These are phyloP conservation scores for Steatornis caripensis DNA, from an alignment of 2,113 vertebrate species.

Conservation along the genomic window DNA sequence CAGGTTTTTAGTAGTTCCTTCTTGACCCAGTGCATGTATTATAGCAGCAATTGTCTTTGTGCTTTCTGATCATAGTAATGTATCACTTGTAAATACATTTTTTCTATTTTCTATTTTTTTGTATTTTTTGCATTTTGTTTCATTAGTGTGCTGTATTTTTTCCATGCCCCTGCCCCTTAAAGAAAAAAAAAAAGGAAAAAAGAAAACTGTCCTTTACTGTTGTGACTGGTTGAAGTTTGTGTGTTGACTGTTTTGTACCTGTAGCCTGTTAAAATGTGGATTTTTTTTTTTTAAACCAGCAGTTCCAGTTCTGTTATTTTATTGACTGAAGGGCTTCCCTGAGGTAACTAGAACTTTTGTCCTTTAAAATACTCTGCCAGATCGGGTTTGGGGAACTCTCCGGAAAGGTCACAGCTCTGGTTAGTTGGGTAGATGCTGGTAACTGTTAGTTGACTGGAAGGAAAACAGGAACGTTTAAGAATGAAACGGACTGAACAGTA, in stretches of 20 bases:
- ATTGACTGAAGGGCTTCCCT: not conserved
- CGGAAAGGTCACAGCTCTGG: not conserved
- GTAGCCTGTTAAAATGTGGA: conserved; percentile 31
- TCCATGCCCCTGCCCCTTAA: conserved; percentile 70
- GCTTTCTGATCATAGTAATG: conserved; percentile 80
- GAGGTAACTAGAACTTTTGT: not conserved
- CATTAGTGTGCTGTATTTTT: conserved; percentile 80
- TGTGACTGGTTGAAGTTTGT: conserved; percentile 70
- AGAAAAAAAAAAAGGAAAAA: conserved; percentile 30
- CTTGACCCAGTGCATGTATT: conserved; percentile 77
- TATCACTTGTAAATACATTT: conserved; percentile 87
- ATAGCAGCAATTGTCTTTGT: conserved; percentile 75
- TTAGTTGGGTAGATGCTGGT: not conserved
- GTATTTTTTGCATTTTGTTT: conserved; percentile 79
- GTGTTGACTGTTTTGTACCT: conserved; percentile 54
- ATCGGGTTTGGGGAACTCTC: not conserved
- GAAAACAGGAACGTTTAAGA: not conserved
- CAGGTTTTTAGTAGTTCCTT: conserved; percentile 68
- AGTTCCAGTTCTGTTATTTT: conserved; percentile 10
- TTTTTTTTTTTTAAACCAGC: conserved; percentile 6
- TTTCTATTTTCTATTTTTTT: conserved; percentile 83
- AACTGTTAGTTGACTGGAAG: not conserved
- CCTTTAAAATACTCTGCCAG: not conserved
- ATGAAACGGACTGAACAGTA: not conserved
- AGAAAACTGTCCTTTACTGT: conserved; percentile 66